Conservation (phyloP, 2,113 vertebrate species). For the Phrynosoma platyrhinos region DNA sequence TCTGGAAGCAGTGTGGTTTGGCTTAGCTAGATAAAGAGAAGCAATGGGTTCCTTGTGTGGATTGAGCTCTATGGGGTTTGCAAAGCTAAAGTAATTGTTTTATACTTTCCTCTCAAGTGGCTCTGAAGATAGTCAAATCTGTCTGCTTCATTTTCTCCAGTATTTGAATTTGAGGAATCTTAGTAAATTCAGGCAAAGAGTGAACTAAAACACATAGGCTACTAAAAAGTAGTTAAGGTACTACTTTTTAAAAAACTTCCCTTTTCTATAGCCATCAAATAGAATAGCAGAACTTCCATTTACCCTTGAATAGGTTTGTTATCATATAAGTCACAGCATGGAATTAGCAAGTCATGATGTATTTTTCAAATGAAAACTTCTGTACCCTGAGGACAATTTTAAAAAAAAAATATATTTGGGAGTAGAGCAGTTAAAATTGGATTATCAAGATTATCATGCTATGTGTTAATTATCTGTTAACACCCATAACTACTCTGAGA, state of each 20-base stretch:
- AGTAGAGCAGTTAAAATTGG: background rate
- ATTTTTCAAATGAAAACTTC: background rate
- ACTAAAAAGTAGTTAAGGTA: background rate
- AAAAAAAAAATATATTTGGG: background rate
- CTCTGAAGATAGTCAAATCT: too few species aligned
- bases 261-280: background rate
- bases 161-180: too few species aligned
- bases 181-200: too few species aligned
- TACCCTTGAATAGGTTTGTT: background rate
- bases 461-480: conserved; percentile 6
- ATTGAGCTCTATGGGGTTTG: too few species aligned
- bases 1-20: background rate
- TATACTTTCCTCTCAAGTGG: too few species aligned
- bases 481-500: conserved; percentile 2
- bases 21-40: background rate
- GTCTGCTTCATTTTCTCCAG: too few species aligned
- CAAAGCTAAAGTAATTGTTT: too few species aligned
- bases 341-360: background rate
- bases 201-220: too few species aligned
- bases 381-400: background rate
- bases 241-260: background rate
- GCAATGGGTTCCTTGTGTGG: background rate
- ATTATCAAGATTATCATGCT: conserved; percentile 14
- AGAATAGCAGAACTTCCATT: background rate
- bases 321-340: background rate